Conservation (phyloP, 2,888 invertebrate genomes). For the Eilema depressum region DNA sequence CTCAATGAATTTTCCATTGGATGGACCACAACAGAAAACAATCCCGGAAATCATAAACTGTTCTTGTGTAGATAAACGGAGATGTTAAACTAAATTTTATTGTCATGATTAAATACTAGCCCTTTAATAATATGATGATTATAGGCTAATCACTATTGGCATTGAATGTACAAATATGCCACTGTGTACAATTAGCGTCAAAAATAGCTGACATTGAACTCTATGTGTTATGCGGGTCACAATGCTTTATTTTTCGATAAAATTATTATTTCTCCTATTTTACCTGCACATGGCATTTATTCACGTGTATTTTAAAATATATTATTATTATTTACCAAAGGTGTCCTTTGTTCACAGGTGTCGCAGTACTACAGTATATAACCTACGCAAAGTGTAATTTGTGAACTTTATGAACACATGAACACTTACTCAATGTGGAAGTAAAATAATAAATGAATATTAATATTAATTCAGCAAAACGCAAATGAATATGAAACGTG, state of each 20-base stretch:
- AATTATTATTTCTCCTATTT: neutral
- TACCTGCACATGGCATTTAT: too few relatives aligned
- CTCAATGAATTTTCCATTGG: too few relatives aligned
- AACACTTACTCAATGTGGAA: neutral
- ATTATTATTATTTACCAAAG: neutral
- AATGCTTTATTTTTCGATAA: neutral
- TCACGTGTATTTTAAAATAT: neutral
- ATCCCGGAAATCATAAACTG: too few relatives aligned
- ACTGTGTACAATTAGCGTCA: neutral
- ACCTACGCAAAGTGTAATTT: neutral
- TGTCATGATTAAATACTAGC: too few relatives aligned
- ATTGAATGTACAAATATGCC: too few relatives aligned
- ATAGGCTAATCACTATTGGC: too few relatives aligned
- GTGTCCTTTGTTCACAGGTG: conserved; percentile 8
- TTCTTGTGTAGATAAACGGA: too few relatives aligned
- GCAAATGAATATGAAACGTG: neutral
- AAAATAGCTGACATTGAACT: conserved; percentile 12
- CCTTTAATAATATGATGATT: too few relatives aligned
- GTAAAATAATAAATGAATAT: neutral
- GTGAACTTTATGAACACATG: neutral
- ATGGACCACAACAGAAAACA: too few relatives aligned
- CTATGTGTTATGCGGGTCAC: neutral
- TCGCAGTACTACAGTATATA: neutral
- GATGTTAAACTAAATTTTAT: too few relatives aligned
- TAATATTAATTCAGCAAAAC: neutral